Conservation (phyloP, 2,113 vertebrate genomes). For the Ctenodactylus gundi region DNA sequence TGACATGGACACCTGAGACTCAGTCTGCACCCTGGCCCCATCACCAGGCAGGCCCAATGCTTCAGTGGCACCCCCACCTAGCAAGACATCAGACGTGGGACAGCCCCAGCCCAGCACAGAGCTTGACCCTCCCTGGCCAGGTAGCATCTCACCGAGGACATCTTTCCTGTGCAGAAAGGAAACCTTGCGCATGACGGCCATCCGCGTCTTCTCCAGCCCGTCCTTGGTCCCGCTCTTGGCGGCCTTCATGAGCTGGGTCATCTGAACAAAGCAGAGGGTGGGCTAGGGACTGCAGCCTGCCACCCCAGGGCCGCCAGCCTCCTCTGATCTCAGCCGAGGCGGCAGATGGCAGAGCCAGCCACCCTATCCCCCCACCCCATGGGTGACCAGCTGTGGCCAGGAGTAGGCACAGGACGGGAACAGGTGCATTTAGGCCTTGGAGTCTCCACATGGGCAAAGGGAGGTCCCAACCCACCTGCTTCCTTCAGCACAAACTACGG, state of each 20-base stretch:
- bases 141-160: slow-evolving; percentile 82
- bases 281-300: neutral
- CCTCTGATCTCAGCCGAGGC: neutral
- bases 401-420: neutral
- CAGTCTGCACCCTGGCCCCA: neutral
- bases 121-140: rapidly evolving
- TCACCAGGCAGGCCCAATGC: neutral
- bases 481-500: neutral
- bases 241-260: slow-evolving; percentile 97
- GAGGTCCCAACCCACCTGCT: neutral
- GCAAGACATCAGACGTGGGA: no score
- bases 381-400: neutral
- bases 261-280: slow-evolving; percentile 81
- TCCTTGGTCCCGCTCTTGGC: slow-evolving; percentile 95
- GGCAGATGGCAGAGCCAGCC: neutral
- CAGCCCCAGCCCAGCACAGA: neutral
- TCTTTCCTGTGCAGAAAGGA: slow-evolving; percentile 95
- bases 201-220: slow-evolving; percentile 95
- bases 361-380: neutral
- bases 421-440: rapidly evolving
- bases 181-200: slow-evolving; percentile 94
- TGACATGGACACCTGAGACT: neutral
- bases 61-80: neutral
- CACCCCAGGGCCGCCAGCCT: neutral
- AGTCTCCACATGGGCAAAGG: neutral